Evolutionary conservation across 2,113 vertebrate genomes (phyloP).

Genomic region (Tympanuchus pallidicinctus): DNA sequence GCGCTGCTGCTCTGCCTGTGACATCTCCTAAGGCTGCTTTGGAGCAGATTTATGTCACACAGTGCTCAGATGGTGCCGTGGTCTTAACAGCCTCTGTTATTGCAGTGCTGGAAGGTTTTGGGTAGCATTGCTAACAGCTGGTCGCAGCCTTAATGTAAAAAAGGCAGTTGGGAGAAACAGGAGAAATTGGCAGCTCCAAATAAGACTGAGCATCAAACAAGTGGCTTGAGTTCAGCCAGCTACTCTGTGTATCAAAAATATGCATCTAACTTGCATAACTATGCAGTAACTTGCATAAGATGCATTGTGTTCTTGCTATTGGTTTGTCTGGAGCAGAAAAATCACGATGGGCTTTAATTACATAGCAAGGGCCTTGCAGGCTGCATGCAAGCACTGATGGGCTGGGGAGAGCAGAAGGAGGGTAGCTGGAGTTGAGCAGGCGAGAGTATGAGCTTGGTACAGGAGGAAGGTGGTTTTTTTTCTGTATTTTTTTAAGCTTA

Average conservation of each 20-base stretch:
- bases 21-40: neutral
- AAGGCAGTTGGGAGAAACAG: neutral
- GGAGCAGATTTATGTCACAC: accelerated
- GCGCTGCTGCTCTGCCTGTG: neutral
- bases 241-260: neutral
- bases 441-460: neutral
- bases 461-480: neutral
- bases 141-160: neutral
- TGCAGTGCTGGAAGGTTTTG: neutral
- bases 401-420: neutral
- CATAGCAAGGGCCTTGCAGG: neutral
- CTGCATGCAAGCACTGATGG: neutral
- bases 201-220: constrained; percentile 49
- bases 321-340: constrained; percentile 43
- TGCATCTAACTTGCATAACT: constrained; percentile 73
- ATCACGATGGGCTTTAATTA: neutral
- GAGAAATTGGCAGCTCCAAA: neutral
- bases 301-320: constrained; percentile 43
- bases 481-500: neutral
- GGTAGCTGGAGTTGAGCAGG: neutral
- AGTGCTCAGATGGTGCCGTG: neutral
- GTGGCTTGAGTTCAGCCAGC: constrained; percentile 2
- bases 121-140: neutral
- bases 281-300: constrained; percentile 73
- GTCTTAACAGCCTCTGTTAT: accelerated